A percentile compares a stretch with the other conserved stretches of the same genome.
These are phyloP conservation scores for Morone chrysops DNA, from an alignment of 2,113 vertebrate species.

Conservation along the genomic window DNA sequence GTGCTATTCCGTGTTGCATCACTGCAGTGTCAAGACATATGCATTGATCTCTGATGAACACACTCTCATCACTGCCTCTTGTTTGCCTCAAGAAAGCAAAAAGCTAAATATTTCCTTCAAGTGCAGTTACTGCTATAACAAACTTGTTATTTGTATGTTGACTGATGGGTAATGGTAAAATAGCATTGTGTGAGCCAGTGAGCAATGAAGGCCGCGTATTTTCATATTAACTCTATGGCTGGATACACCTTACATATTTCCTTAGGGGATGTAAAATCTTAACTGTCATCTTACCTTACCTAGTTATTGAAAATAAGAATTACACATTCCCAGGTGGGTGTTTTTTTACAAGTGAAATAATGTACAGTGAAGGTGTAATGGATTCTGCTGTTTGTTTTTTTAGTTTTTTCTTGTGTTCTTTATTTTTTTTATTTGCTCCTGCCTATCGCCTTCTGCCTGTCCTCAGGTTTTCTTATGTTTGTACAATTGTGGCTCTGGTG, in stretches of 20 bases:
- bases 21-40: not conserved
- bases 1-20: not conserved
- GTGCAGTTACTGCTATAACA: constrained; percentile 20
- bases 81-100: constrained; percentile 7
- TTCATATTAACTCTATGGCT: constrained; percentile 60
- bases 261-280: constrained; percentile 60
- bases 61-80: not conserved
- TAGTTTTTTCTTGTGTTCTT: not conserved
- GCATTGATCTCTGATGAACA: not conserved
- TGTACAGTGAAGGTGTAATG: constrained; percentile 32
- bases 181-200: constrained; percentile 15
- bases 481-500: constrained; percentile 16
- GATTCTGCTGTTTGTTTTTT: not conserved
- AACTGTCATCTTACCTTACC: constrained; percentile 52
- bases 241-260: constrained; percentile 60
- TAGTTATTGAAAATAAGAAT: constrained; percentile 58
- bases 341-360: constrained; percentile 58
- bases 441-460: constrained; percentile 10
- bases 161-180: constrained; percentile 47
- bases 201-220: constrained; percentile 49
- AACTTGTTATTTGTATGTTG: constrained; percentile 27
- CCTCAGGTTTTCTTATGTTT: not conserved
- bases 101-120: constrained; percentile 31
- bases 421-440: not conserved
- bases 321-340: constrained; percentile 49